A percentile compares a stretch with the other conserved stretches of the same genome.
phyloP scores from a whole-genome alignment of 2,113 vertebrate species.

The Synodontis membranacea region DNA sequence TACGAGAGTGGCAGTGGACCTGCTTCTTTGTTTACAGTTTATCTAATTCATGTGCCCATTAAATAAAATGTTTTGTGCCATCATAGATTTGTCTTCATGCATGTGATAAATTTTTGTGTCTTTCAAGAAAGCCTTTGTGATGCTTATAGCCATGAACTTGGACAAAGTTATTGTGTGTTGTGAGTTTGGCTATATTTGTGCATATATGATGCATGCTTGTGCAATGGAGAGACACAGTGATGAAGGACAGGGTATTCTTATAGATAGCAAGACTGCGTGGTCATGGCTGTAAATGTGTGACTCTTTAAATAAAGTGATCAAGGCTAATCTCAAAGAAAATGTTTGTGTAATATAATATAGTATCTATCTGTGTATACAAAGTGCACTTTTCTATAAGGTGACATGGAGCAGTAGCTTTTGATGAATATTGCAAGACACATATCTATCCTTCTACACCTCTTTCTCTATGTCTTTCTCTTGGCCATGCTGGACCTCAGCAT shows the following conservation, averaged over 20 bases:
- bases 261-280: neutral
- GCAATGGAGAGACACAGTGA: conserved; percentile 2
- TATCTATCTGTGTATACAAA: conserved; percentile 20
- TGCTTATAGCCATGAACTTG: neutral
- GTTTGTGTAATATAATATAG: conserved; percentile 6
- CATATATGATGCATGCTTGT: conserved; percentile 16
- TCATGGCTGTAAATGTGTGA: neutral
- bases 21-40: neutral
- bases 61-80: conserved; percentile 7
- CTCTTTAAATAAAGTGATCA: neutral
- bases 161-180: neutral
- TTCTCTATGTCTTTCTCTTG: conserved; percentile 69
- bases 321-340: neutral
- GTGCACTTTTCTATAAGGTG: conserved; percentile 42
- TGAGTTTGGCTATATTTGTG: conserved; percentile 10
- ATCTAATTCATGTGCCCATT: neutral
- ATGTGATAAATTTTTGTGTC: neutral
- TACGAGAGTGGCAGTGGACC: neutral
- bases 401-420: conserved; percentile 17
- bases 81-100: neutral
- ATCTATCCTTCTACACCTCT: neutral
- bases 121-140: neutral
- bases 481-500: conserved; percentile 94
- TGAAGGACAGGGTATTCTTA: neutral
- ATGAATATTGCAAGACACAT: conserved; percentile 46